Base-by-base conservation (phyloP, 2,888 invertebrate genomes). In the Sphaerophoria taeniata region DNA sequence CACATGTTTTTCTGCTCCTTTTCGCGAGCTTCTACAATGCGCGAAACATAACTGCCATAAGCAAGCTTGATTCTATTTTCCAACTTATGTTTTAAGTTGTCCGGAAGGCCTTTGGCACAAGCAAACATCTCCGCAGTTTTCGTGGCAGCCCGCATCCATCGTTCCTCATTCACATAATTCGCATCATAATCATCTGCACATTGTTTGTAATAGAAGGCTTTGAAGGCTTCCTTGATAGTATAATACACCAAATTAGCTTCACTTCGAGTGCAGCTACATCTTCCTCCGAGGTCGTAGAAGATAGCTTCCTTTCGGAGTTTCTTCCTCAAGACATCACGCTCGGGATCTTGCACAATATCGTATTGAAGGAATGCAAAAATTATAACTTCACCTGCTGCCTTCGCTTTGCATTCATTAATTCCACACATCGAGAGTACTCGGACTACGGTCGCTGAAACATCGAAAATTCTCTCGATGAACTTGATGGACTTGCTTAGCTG, bases 351-450 rank as follows among this genome's bases (percentile, higher is more conserved):
- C 2, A 91, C 90, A 87, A 91, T 89, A 63, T 91, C 91, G 65
- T 89, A 91, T 53, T 91, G 90, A 58, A 91, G 84, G 39, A 91
- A 91, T 1, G 90, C 88, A 34, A 91, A 91, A 0, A 90, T 89
- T 7, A 88, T 89, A 33, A 91, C 89, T 63, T 91, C 91, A 7
- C 90, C 88, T 0, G 92, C 89, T 0, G 90, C 89, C 71, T 91
- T 91, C 11, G 92, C 91, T 77, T 91, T 91, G 74, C 91, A 91
- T 73, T 91, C 91, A 73, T 91, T 91, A 80, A 91, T 86, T 5
- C 91, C 91, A 55, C 92, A 91, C 9, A 90, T 87, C 14, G 90
- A 89, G 88, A 91, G 90, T 9, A 91, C 88, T 65, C 90, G 91
- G 0, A 90, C 88, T 67, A 91, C 60, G 0, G 91, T 89, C 14